Evolutionary conservation across 1,140 invertebrate species (phyloP).

Genomic region (Pogonomyrmex barbatus): DNA sequence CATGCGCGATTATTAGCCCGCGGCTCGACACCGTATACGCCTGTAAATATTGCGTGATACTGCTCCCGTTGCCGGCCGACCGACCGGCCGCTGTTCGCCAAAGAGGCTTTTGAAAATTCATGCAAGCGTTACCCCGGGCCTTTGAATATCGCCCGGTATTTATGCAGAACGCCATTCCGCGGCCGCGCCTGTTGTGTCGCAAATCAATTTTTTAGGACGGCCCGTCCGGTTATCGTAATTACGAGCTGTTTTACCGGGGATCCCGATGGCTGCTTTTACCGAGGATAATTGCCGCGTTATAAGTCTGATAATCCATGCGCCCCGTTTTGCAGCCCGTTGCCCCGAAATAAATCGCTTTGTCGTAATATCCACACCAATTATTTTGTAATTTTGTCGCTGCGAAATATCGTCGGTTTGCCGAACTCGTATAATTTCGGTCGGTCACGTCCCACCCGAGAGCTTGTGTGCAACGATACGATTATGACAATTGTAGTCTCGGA

Average conservation of each 20-base stretch:
- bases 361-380: conserved; percentile 44
- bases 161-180: conserved; percentile 34
- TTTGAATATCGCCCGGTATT: conserved; percentile 45
- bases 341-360: conserved; percentile 49
- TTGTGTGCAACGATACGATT: conserved; percentile 3
- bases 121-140: conserved; percentile 9
- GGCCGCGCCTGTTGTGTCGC: conserved; percentile 25
- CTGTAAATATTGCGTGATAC: conserved; percentile 63
- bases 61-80: background rate
- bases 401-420: conserved; percentile 10
- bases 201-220: conserved; percentile 50
- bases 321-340: conserved; percentile 2
- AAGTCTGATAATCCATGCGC: conserved; percentile 40
- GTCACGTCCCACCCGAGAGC: background rate
- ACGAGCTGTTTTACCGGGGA: conserved; percentile 27
- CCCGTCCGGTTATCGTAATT: conserved; percentile 25
- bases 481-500: conserved; percentile 19
- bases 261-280: background rate
- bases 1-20: conserved; percentile 59
- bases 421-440: conserved; percentile 9
- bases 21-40: conserved; percentile 42
- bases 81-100: background rate
- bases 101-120: conserved; percentile 58
- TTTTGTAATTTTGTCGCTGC: conserved; percentile 46
- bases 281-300: conserved; percentile 46